Evolutionary conservation across 1,140 invertebrate genomes (phyloP).

Genomic region (Cylas formicarius): DNA sequence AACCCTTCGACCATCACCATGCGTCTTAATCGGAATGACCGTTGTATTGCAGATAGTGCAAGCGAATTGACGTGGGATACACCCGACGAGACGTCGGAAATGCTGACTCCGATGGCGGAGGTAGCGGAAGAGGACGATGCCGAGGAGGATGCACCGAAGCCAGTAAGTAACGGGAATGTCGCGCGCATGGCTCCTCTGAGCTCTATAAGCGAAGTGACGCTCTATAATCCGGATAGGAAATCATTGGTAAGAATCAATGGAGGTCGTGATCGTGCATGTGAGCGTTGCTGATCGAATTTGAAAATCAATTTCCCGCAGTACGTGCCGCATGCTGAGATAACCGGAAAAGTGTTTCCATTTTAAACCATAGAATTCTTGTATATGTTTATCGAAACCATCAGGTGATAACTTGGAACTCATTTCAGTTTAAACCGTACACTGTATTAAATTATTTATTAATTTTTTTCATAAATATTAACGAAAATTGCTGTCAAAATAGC

Average conservation of each 20-base stretch:
- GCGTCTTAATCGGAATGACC: not conserved
- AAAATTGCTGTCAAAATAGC: too few species aligned
- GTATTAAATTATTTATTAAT: too few species aligned
- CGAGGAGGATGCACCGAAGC: conserved; percentile 29
- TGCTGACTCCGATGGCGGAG: conserved; percentile 47
- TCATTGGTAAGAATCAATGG: conserved; percentile 21
- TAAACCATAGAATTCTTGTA: too few species aligned
- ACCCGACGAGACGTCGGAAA: conserved; percentile 44
- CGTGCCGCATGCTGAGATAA: too few species aligned
- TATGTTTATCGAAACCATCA: too few species aligned
- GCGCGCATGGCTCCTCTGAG: conserved; percentile 38
- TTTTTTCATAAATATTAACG: too few species aligned
- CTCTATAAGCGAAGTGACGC: conserved; percentile 19
- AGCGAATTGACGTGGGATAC: conserved; percentile 46
- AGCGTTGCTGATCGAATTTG: too few species aligned
- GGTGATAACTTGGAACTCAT: too few species aligned
- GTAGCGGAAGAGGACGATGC: conserved; percentile 48
- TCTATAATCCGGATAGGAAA: conserved; percentile 13
- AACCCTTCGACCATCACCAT: not conserved
- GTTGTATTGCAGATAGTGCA: conserved; percentile 29
- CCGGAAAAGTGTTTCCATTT: too few species aligned
- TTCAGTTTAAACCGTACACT: too few species aligned
- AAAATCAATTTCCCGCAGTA: too few species aligned
- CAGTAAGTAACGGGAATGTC: conserved; percentile 30
- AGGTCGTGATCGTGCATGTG: too few species aligned